Evolutionary conservation across 2,888 invertebrate species (phyloP), one percentile per base, ranked within the genome.

Genomic region (Dryococelus australis): DNA sequence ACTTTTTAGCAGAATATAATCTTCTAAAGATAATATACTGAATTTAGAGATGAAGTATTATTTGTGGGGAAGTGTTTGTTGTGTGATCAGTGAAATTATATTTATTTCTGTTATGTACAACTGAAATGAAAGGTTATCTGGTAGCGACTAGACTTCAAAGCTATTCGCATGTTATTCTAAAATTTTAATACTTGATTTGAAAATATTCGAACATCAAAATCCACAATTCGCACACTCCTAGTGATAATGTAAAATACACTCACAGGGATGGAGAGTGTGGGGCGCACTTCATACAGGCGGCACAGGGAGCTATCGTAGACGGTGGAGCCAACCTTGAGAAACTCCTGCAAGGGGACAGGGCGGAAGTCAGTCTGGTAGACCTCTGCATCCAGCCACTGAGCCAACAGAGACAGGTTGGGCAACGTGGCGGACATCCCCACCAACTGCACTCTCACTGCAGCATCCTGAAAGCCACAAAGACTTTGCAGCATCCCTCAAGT

Each of bases 371-470:
- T 99, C 13, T 95, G 94, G 92, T 96, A 99, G 65, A 98, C 92
- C 91, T 97, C 97, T 20, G 99, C 98, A 91, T 96, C 93, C n/a
- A 99, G 93, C 98, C 99, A 99, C 85, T 94, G 93, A 10, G 97
- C 96, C 35, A 99, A 93, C 79, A 96, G 92, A 88, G 95, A 93
- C 87, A 99, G 94, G 94, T 99, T 99, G 78, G 98, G 98, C 88
- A 99, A 93, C 16, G 99, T 99, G 10, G 99, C 99, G 86, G 99
- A 99, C 99, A 99, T 99, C 9, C 98, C 98, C 88, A 99, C 95
- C 86, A 99, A 95, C 93, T 99, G 98, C 89, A 98, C 96, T 87
- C 95, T 92, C 6, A 95, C 91, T 88, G 88, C 87, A 24, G 94
- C 93, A 87, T 93, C 92, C 95, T 95, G 84, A 4, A 86, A 87